phyloP scores from a whole-genome alignment of 1,140 invertebrate genomes.

The Drosophila sulfurigaster region DNA sequence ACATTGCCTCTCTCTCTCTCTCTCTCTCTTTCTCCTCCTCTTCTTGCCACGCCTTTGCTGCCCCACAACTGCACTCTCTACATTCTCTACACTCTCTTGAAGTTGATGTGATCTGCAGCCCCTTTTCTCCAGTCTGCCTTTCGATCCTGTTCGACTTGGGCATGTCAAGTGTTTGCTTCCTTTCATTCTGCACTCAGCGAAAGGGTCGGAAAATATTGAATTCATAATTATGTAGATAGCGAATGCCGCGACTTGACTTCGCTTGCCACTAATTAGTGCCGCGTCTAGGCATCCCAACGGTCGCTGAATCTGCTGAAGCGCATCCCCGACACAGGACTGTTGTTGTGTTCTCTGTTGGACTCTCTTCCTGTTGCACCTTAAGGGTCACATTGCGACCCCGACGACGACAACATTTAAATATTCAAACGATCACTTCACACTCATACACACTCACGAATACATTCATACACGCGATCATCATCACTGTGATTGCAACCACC shows the following conservation, averaged over 20 bases:
- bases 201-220: conserved; percentile 70
- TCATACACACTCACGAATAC: conserved; percentile 30
- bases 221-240: conserved; percentile 69
- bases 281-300: conserved; percentile 46
- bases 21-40: not conserved
- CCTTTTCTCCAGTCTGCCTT: conserved; percentile 8
- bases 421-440: conserved; percentile 80
- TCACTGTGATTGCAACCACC: conserved; percentile 77
- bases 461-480: conserved; percentile 5
- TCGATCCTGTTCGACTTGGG: conserved; percentile 47
- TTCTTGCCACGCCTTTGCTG: not conserved
- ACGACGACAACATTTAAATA: conserved; percentile 73
- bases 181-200: conserved; percentile 29
- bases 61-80: not conserved
- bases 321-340: conserved; percentile 35
- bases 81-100: not conserved
- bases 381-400: conserved; percentile 5
- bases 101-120: conserved; percentile 11
- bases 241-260: not conserved
- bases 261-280: conserved; percentile 63
- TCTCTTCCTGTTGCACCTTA: conserved; percentile 29
- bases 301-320: conserved; percentile 59
- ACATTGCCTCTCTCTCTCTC: not conserved
- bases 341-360: conserved; percentile 25
- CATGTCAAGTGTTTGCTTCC: conserved; percentile 69